Conservation (phyloP, 1,140 invertebrate species). For the Agrypnia vestita region DNA sequence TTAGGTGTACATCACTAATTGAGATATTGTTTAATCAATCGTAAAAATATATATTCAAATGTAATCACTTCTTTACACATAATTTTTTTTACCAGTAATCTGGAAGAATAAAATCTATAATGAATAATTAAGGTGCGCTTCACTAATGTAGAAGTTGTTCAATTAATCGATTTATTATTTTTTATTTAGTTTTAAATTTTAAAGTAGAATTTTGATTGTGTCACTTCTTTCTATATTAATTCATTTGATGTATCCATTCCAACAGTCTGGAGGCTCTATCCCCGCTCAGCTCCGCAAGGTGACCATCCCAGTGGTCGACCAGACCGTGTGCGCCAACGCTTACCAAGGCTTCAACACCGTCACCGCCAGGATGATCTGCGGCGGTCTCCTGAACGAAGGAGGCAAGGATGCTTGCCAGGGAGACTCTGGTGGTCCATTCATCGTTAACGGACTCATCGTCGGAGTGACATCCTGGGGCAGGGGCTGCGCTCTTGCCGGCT, state of each 20-base stretch:
- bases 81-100: no score
- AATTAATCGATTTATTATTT: no score
- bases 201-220: no score
- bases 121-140: no score
- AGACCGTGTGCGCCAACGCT: slow-evolving; percentile 62
- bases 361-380: slow-evolving; percentile 80
- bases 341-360: slow-evolving; percentile 64
- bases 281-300: slow-evolving; percentile 65
- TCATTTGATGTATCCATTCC: no score
- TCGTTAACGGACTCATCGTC: slow-evolving; percentile 72
- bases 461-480: slow-evolving; percentile 72
- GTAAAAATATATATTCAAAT: slow-evolving; percentile 49
- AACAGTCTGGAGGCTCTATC: slow-evolving; percentile 46
- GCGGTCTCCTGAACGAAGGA: slow-evolving; percentile 68
- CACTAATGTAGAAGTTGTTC: no score
- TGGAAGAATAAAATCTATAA: no score
- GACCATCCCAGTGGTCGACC: slow-evolving; percentile 66
- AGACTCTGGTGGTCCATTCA: slow-evolving; percentile 78
- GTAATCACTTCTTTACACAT: no score
- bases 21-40: no score
- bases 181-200: no score
- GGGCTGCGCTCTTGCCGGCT: slow-evolving; percentile 69
- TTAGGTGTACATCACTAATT: no score
- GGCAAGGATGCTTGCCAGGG: slow-evolving; percentile 69
- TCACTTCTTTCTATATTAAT: no score